Evolutionary conservation across 2,113 vertebrate species (phyloP).

Genomic region (Petrocephalus zakoni): DNA sequence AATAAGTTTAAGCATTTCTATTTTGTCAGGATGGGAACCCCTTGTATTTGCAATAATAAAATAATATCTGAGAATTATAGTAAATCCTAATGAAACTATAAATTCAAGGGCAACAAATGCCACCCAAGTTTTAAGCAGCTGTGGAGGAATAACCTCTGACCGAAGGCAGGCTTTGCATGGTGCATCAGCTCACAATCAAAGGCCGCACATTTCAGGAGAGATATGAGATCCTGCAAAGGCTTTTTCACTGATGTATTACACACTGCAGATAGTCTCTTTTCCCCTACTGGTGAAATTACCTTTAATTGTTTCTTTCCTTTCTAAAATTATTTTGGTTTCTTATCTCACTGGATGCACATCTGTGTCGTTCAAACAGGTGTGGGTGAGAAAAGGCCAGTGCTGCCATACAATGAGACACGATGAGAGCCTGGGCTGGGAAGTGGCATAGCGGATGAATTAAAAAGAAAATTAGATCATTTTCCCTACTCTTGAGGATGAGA

Average conservation of each 20-base stretch:
- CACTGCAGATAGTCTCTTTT: slow-evolving; percentile 79
- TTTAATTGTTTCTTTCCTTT: slow-evolving; percentile 83
- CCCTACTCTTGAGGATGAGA: slow-evolving; percentile 73
- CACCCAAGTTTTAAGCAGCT: neutral
- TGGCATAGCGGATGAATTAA: slow-evolving; percentile 67
- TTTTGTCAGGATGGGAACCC: neutral
- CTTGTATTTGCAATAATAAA: neutral
- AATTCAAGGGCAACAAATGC: neutral
- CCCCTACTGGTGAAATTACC: slow-evolving; percentile 59
- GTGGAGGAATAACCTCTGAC: neutral
- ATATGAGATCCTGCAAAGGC: slow-evolving; percentile 38
- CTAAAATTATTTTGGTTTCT: slow-evolving; percentile 79
- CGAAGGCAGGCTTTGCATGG: neutral
- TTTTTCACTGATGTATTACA: slow-evolving; percentile 62
- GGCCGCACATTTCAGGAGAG: slow-evolving; percentile 27
- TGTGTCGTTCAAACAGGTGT: slow-evolving; percentile 83
- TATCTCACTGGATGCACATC: slow-evolving; percentile 72
- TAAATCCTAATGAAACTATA: neutral
- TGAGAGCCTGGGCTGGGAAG: slow-evolving; percentile 61
- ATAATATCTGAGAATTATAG: neutral
- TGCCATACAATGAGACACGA: slow-evolving; percentile 50
- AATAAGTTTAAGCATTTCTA: neutral
- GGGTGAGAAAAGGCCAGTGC: slow-evolving; percentile 66
- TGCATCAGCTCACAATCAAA: neutral
- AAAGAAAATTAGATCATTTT: slow-evolving; percentile 73